Conservation (phyloP, 1,140 invertebrate genomes). For the Acromyrmex heyeri region DNA sequence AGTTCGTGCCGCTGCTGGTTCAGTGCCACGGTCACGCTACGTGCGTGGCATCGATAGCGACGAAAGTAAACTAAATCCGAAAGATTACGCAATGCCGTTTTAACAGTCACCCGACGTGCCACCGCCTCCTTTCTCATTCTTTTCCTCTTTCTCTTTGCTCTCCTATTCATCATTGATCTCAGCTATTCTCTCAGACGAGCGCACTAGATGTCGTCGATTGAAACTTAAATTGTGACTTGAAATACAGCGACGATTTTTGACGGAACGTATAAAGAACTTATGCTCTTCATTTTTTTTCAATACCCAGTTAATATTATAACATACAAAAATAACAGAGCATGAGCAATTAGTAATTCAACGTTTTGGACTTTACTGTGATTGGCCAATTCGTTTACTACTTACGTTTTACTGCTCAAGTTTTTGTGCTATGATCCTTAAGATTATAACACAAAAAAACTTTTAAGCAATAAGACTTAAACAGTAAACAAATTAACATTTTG, state of each 20-base stretch:
- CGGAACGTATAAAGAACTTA: background rate
- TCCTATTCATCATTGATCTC: conserved; percentile 6
- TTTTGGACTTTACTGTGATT: too few species aligned
- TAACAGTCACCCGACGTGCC: conserved; percentile 81
- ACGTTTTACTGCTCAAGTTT: too few species aligned
- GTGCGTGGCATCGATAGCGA: conserved; percentile 82
- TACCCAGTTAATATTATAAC: too few species aligned
- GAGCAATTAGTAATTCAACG: too few species aligned
- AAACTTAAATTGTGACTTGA: background rate
- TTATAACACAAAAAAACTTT: too few species aligned
- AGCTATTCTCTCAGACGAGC: background rate
- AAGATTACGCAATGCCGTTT: conserved; percentile 82
- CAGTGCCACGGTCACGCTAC: conserved; percentile 85
- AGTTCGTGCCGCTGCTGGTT: conserved; percentile 82
- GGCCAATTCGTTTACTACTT: too few species aligned
- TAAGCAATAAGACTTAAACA: too few species aligned
- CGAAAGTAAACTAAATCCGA: conserved; percentile 85
- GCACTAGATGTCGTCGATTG: background rate
- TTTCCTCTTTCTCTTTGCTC: conserved; percentile 20
- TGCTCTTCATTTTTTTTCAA: background rate
- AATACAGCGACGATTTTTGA: background rate
- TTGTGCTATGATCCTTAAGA: too few species aligned
- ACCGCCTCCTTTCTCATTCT: conserved; percentile 39
- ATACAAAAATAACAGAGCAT: too few species aligned
- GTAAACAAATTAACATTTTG: too few species aligned